Conservation (phyloP, 2,888 invertebrate species). For the Furcula furcula region DNA sequence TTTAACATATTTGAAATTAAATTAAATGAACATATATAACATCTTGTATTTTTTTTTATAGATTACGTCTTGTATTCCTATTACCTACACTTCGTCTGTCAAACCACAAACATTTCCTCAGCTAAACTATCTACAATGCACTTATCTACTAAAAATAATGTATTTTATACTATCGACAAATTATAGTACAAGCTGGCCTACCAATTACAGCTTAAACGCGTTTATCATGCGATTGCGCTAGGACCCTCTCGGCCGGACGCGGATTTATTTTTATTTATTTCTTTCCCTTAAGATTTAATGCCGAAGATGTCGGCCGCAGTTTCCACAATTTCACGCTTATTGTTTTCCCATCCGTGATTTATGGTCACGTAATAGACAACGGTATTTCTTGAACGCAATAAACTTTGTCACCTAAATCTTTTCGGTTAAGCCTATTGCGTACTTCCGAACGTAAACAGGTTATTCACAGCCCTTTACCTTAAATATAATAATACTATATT, state of each 20-base stretch:
- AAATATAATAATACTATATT: no score
- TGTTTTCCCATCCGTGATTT: slow-evolving; percentile 82
- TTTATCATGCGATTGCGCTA: background rate
- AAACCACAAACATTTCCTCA: no score
- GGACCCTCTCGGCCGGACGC: slow-evolving; percentile 57
- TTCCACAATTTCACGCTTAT: slow-evolving; percentile 83
- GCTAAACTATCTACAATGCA: no score
- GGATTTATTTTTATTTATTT: slow-evolving; percentile 81
- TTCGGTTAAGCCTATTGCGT: slow-evolving; percentile 71
- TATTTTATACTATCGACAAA: background rate
- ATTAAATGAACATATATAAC: no score
- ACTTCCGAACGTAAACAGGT: slow-evolving; percentile 29
- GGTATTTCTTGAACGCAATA: slow-evolving; percentile 78
- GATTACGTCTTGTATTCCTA: no score
- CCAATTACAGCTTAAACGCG: slow-evolving; percentile 1
- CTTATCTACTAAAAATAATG: no score
- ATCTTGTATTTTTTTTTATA: no score
- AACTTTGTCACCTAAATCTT: slow-evolving; percentile 81
- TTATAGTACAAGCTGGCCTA: background rate
- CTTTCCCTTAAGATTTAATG: slow-evolving; percentile 80
- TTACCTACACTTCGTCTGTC: no score
- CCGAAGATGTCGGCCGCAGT: slow-evolving; percentile 74
- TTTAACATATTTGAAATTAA: no score
- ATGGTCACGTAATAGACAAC: slow-evolving; percentile 75
- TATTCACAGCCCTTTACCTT: background rate